A percentile compares a stretch with the other conserved stretches of the same genome.
Conservation (phyloP, 2,113 vertebrate genomes). For the Pungitius pungitius region DNA sequence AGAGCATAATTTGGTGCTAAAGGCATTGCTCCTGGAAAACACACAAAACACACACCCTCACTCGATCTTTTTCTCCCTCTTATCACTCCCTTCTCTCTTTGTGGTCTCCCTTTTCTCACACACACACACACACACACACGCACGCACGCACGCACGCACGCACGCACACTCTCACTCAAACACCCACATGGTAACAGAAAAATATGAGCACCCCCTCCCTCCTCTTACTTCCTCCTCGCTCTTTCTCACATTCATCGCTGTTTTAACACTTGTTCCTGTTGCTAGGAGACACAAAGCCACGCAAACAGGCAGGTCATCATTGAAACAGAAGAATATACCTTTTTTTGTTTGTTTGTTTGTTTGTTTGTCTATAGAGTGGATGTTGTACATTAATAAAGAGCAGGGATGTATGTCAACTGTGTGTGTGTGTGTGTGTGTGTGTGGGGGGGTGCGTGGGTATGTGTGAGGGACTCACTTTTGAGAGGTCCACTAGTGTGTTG, state of each 20-base stretch:
- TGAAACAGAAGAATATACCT: conserved; percentile 71
- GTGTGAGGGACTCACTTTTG: conserved; percentile 86
- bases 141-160: conserved; percentile 19
- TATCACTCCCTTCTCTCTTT: conserved; percentile 24
- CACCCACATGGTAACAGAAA: conserved; percentile 66
- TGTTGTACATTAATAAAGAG: conserved; percentile 7
- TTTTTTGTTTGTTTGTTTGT: conserved; percentile 20
- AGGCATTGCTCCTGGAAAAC: conserved; percentile 42
- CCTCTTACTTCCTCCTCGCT: conserved; percentile 59
- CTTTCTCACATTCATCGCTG: conserved; percentile 77
- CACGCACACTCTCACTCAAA: conserved; percentile 63
- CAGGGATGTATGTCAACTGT: background rate
- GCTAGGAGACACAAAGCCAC: conserved; percentile 81
- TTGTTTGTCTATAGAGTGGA: background rate
- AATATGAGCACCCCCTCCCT: conserved; percentile 60
- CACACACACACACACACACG: conserved; percentile 15
- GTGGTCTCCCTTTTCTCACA: background rate
- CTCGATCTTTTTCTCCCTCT: conserved; percentile 20
- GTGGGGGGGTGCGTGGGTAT: conserved; percentile 9
- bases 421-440: conserved; percentile 24
- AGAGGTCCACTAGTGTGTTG: conserved; percentile 97
- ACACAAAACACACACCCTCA: conserved; percentile 9
- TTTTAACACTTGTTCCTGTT: conserved; percentile 82
- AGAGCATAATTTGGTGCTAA: conserved; percentile 55
- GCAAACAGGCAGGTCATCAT: conserved; percentile 75